These are phyloP conservation scores for Sylvilagus bachmani DNA, from an alignment of 2,113 vertebrate species.

Conservation along the genomic window DNA sequence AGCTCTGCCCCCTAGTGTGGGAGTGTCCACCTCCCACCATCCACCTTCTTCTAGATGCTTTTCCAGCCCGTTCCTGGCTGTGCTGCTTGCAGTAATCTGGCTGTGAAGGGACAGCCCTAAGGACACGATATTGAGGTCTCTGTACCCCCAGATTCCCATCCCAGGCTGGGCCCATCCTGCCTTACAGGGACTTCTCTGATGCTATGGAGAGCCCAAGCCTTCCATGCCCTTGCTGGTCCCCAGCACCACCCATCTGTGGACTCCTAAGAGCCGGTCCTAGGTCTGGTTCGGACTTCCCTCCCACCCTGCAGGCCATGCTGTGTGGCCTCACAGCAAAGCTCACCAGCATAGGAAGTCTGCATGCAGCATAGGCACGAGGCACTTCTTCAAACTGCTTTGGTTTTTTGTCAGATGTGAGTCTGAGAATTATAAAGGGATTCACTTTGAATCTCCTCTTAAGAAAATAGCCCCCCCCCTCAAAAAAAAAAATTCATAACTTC, in stretches of 20 bases:
- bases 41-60: not conserved
- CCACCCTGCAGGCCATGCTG: not conserved
- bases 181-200: not conserved
- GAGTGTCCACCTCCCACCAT: not conserved
- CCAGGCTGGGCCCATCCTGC: not conserved
- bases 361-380: not conserved
- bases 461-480: too few species aligned
- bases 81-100: not conserved
- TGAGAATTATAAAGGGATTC: not conserved
- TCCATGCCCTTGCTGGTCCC: accelerated
- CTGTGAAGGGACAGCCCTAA: not conserved
- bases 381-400: not conserved
- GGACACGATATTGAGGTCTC: not conserved
- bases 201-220: not conserved
- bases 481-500: not conserved
- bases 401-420: not conserved
- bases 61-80: not conserved
- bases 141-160: too few species aligned
- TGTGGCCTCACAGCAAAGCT: not conserved
- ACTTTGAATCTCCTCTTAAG: not conserved
- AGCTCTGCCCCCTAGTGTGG: not conserved
- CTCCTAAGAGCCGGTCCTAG: not conserved
- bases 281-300: not conserved
- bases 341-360: not conserved
- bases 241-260: too few species aligned